Evolutionary conservation across 2,888 invertebrate genomes (phyloP), one percentile per base, ranked within the genome.

Genomic region (Agrypnus murinus): DNA sequence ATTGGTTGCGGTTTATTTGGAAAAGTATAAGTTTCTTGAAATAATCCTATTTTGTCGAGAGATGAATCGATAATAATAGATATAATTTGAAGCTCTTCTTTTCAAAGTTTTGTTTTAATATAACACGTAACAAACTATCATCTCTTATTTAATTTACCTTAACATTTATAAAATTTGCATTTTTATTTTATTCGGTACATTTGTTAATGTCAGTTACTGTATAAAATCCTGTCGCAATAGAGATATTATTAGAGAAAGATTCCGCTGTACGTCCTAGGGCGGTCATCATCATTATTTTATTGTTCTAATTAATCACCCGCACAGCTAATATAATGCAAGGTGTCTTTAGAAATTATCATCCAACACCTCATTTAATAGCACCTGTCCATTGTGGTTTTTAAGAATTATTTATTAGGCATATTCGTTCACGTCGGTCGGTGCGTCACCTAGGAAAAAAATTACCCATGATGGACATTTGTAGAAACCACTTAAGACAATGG

Each of bases 331-430:
- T 65, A 57, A 45, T 43, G 46, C 65, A 46, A 65, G 65, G 46
- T 58, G 66, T 60, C 60, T 10, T 31, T 36, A 43, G 38, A 66
- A 48, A n/a, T n/a, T n/a, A n/a, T 48, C 12, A 60, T 65, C 34
- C 19, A n/a, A 36, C 50, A 14, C 46, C 25, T 59, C 15, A 25
- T 43, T 66, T 19, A 66, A 66, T 38, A 59, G 48, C 66, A 66
- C 59, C 66, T 50, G 48, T 66, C 60, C 38, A 40, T 46, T 66
- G 59, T 66, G 66, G 59, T 66, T 66, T 25, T 59, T 66, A 48
- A 66, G 66, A 59, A 50, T 48, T 66, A 66, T 66, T 65, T 66
- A 66, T 59, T 34, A 46, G 3, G 31, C 15, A 40, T 64, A 53
- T 64, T 64, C 31, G 31, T 64, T n/a, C 40, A 25, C 5, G 34